A percentile compares a stretch with the other conserved stretches of the same genome.
phyloP scores from a whole-genome alignment of 2,797 vertebrate genomes.

The Gambusia yucatana region DNA sequence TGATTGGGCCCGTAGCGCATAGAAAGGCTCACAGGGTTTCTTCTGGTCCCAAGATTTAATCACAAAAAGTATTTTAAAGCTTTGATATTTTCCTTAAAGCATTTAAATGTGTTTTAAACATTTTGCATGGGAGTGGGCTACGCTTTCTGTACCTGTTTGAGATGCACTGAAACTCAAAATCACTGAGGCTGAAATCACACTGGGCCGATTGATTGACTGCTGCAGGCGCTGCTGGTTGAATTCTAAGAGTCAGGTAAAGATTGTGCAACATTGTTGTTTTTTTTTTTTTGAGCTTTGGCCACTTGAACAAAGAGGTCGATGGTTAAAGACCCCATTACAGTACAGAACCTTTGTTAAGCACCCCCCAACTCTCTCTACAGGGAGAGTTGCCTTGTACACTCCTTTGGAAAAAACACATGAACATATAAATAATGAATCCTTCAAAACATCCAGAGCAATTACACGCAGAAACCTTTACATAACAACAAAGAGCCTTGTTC shows the following conservation, averaged over 20 bases:
- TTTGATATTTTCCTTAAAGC: not conserved
- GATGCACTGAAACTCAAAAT: constrained; percentile 65
- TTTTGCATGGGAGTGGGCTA: constrained; percentile 27
- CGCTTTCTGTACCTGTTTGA: constrained; percentile 59
- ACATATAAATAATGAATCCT: constrained; percentile 81
- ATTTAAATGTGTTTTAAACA: not conserved
- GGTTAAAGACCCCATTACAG: constrained; percentile 62
- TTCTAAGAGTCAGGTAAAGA: constrained; percentile 56
- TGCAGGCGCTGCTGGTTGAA: constrained; percentile 56
- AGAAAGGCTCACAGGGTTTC: constrained; percentile 31
- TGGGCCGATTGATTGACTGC: constrained; percentile 73
- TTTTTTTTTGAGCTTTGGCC: constrained; percentile 33
- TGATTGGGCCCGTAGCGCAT: constrained; percentile 66
- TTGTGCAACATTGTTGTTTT: constrained; percentile 31
- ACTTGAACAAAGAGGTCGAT: constrained; percentile 54
- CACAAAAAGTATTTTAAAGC: constrained; percentile 22
- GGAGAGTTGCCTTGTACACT: constrained; percentile 51
- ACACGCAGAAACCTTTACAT: constrained; percentile 79
- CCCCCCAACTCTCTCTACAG: constrained; percentile 56
- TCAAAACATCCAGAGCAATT: constrained; percentile 79
- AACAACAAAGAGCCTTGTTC: constrained; percentile 81
- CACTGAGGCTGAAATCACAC: constrained; percentile 80
- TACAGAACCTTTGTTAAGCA: constrained; percentile 67
- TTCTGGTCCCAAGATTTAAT: constrained; percentile 62
- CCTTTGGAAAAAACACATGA: constrained; percentile 67